These are phyloP conservation scores for Dryoscopus gambensis DNA, from an alignment of 2,113 vertebrate species.

Conservation along the genomic window DNA sequence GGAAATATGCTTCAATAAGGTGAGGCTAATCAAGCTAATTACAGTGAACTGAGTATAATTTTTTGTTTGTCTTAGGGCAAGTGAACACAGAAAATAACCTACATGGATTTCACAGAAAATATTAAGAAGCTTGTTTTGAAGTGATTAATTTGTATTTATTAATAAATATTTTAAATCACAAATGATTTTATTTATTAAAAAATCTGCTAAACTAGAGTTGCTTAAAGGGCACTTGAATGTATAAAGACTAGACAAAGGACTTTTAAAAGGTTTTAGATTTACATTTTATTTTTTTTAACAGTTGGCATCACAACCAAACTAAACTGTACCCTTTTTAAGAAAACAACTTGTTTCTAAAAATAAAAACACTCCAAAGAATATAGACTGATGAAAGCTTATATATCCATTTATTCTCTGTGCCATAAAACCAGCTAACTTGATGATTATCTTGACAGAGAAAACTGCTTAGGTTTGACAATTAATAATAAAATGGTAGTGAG, in stretches of 20 bases:
- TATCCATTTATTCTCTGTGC: neutral
- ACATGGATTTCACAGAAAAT: neutral
- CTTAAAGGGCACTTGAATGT: neutral
- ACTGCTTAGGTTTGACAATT: neutral
- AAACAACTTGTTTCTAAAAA: neutral
- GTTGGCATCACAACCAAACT: neutral
- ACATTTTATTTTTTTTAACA: neutral
- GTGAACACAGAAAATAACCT: neutral
- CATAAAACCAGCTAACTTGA: neutral
- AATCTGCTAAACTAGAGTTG: neutral
- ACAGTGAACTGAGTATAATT: neutral
- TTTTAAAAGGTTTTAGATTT: neutral
- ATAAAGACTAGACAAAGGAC: neutral
- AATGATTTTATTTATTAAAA: neutral
- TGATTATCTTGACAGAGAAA: neutral
- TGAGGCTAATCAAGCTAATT: neutral
- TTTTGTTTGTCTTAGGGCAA: neutral
- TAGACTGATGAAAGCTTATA: neutral
- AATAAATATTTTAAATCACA: constrained; percentile 16
- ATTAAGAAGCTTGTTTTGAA: neutral
- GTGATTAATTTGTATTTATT: neutral
- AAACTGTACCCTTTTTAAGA: neutral
- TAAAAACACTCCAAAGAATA: neutral
- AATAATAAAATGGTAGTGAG: neutral
- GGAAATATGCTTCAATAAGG: neutral